Evolutionary conservation across 2,113 vertebrate species (phyloP), one percentile per base, ranked within the genome.

Genomic region (Mohoua ochrocephala): DNA sequence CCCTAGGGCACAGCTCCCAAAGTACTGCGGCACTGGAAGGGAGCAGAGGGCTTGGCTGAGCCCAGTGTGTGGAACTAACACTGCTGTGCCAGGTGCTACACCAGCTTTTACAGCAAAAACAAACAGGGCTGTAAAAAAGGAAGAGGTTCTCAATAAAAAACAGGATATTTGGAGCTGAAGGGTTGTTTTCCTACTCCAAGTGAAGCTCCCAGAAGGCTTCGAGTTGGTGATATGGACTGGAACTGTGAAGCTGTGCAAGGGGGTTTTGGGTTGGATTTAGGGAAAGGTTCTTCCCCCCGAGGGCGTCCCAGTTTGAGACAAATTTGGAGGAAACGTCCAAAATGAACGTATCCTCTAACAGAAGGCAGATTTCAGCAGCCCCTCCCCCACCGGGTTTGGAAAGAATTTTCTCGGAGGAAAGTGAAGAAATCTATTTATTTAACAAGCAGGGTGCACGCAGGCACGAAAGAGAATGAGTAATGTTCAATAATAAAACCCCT

Each of bases 71-170:
- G 65, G 50, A 65, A 3, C 67, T 8, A 10, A 31, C 3, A 2
- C 54, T 44, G 42, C 82, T 35, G 50, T 20, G 79, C 56, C 77
- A 81, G 79, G 49, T 41, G 79, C 95, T 88, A 52, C 59, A 19
- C 82, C 79, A 20, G 9, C 85, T 75, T 69, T 27, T 59, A 87
- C 79, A 42, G 73, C 92, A 52, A 80, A 94, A 93, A 49, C 88
- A 95, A 94, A 90, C 6, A 44, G 82, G 82, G 79, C 47, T 93
- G 79, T 88, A 56, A 94, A 90, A 89, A 33, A 71, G 41, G 75
- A 93, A 95, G 60, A 68, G 41, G 44, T 4, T 85, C 49, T 73
- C 85, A 1, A 42, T 81, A 79, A 93, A 94, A 86, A 61, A 2
- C 64, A 70, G 4, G 4, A 49, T 60, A 6, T 86, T 68, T 49